A percentile compares a stretch with the other conserved stretches of the same genome.
phyloP scores from a whole-genome alignment of 1,140 invertebrate species.

The Rhizoglyphus robini region DNA sequence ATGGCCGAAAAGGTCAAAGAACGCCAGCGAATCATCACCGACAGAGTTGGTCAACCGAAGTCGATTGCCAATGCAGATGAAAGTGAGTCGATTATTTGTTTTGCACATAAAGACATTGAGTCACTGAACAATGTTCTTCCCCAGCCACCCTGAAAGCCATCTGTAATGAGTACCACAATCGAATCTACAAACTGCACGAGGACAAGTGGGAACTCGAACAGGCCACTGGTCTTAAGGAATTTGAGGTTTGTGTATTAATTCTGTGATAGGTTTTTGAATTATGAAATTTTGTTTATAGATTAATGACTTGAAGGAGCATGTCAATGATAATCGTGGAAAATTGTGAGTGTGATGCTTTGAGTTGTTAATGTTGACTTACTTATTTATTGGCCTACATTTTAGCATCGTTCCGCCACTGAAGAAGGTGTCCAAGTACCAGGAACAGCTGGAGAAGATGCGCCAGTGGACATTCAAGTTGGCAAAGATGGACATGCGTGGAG shows the following conservation, averaged over 20 bases:
- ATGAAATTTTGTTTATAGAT: constrained; percentile 1
- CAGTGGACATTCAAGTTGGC: constrained; percentile 18
- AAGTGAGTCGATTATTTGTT: neutral
- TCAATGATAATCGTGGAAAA: constrained; percentile 11
- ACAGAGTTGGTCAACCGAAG: neutral
- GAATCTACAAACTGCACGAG: constrained; percentile 87
- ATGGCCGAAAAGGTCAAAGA: constrained; percentile 7
- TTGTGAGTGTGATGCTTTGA: constrained; percentile 3
- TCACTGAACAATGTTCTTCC: neutral
- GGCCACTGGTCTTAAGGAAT: constrained; percentile 39
- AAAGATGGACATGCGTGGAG: constrained; percentile 16
- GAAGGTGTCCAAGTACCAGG: constrained; percentile 18
- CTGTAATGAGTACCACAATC: constrained; percentile 81
- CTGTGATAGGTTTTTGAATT: neutral
- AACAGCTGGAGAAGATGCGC: constrained; percentile 15
- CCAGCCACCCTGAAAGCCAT: neutral
- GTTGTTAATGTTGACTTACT: neutral
- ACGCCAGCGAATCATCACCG: neutral
- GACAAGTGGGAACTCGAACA: constrained; percentile 93
- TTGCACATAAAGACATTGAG: neutral
- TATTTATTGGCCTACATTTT: neutral
- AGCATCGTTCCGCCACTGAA: constrained; percentile 18
- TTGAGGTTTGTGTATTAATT: constrained; percentile 52
- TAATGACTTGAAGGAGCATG: constrained; percentile 5
- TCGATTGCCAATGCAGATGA: constrained; percentile 5